Conservation (phyloP, 2,888 invertebrate genomes). For the Eretmocerus hayati region DNA sequence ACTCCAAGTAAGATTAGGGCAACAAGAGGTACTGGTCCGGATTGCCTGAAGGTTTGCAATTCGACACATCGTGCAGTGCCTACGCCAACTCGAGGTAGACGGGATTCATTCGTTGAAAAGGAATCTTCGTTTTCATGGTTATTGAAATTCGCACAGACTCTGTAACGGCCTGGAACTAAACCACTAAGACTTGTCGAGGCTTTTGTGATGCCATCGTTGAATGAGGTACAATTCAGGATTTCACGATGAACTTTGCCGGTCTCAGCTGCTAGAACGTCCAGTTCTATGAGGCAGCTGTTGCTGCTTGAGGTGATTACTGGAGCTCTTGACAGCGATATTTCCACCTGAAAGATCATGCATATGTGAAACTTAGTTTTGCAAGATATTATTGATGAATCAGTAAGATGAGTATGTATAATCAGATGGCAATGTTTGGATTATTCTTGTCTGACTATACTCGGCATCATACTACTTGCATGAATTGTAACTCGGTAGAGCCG, state of each 20-base stretch:
- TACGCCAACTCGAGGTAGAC: too few species aligned
- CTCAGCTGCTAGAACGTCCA: conserved; percentile 41
- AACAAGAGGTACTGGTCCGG: conserved; percentile 28
- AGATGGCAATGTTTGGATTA: too few species aligned
- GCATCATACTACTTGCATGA: too few species aligned
- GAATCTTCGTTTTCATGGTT: not conserved
- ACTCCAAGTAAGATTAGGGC: not conserved
- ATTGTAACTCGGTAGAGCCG: too few species aligned
- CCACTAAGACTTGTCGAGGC: conserved; percentile 58
- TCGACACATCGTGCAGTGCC: conserved; percentile 54
- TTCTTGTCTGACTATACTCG: too few species aligned
- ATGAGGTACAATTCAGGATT: conserved; percentile 59
- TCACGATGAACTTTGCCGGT: conserved; percentile 51
- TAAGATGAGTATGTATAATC: too few species aligned
- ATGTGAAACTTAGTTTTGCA: not conserved
- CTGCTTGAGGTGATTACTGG: too few species aligned
- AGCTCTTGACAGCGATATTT: conserved; percentile 7
- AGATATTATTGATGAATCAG: too few species aligned
- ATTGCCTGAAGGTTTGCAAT: conserved; percentile 50
- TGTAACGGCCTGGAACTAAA: conserved; percentile 59
- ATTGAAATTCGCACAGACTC: conserved; percentile 57
- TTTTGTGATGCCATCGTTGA: too few species aligned
- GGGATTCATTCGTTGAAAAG: conserved; percentile 40
- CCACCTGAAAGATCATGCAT: conserved; percentile 7
- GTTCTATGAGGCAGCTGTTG: conserved; percentile 37